Evolutionary conservation across 2,113 vertebrate species (phyloP).

Genomic region (Chaetodon trifascialis): DNA sequence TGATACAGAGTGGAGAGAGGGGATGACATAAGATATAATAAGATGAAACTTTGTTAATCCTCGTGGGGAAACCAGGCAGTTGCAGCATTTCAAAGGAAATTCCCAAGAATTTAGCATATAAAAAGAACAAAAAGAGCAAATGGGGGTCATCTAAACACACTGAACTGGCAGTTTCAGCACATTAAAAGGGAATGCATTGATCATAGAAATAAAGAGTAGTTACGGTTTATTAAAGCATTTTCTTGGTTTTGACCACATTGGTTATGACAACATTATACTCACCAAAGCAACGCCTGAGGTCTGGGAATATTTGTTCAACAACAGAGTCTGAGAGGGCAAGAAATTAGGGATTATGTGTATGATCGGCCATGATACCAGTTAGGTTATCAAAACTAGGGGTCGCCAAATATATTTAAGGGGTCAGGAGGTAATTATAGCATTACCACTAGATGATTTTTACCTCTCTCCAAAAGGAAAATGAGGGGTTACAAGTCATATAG

Average conservation of each 20-base stretch:
- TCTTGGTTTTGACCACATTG: background rate
- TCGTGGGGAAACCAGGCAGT: background rate
- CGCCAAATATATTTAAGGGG: background rate
- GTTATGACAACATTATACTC: background rate
- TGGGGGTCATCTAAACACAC: conserved; percentile 8
- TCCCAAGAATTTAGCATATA: conserved; percentile 1
- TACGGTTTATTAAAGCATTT: background rate
- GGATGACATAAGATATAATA: conserved; percentile 48
- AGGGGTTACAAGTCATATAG: background rate
- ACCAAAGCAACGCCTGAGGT: too few species aligned
- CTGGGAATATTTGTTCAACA: background rate
- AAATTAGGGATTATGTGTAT: background rate
- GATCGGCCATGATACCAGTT: background rate
- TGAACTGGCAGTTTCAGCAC: background rate
- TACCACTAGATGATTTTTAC: background rate
- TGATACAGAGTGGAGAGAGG: conserved; percentile 10
- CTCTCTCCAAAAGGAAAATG: background rate
- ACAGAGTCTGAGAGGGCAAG: background rate
- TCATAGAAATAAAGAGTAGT: background rate
- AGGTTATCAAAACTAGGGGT: too few species aligned
- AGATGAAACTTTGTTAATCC: conserved; percentile 60
- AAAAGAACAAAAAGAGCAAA: conserved; percentile 17
- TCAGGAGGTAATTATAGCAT: too few species aligned
- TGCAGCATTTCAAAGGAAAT: conserved; percentile 6
- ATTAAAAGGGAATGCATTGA: background rate